These are phyloP conservation scores for Vulpes ferrilata DNA, from an alignment of 2,113 vertebrate species.

Conservation along the genomic window DNA sequence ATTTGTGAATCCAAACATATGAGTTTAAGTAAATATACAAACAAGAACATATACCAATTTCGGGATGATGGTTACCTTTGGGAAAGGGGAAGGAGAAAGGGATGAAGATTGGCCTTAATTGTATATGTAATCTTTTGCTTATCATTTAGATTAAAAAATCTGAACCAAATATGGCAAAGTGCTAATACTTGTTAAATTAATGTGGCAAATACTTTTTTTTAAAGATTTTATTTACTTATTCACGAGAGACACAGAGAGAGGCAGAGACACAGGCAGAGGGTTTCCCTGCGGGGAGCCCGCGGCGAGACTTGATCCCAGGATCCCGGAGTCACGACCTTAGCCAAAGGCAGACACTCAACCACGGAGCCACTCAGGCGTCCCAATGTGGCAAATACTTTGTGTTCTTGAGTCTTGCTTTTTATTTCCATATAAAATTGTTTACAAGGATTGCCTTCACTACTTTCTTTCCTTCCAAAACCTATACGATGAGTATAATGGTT, in stretches of 20 bases:
- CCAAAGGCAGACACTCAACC: too few relatives aligned
- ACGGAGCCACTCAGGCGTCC: too few relatives aligned
- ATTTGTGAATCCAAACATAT: background rate
- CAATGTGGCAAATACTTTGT: background rate
- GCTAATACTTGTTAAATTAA: constrained; percentile 18
- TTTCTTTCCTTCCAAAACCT: background rate
- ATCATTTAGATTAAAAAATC: background rate
- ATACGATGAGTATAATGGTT: background rate
- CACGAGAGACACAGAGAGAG: too few relatives aligned
- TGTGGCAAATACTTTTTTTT: background rate
- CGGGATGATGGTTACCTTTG: background rate
- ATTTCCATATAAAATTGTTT: background rate
- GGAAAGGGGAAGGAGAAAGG: background rate
- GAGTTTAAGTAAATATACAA: background rate
- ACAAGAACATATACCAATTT: background rate
- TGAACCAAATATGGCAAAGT: background rate
- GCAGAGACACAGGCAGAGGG: too few relatives aligned
- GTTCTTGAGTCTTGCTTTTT: background rate
- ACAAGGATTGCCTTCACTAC: background rate
- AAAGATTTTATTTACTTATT: too few relatives aligned
- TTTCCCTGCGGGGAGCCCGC: too few relatives aligned
- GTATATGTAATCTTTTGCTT: background rate
- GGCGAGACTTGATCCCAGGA: too few relatives aligned
- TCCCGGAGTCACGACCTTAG: too few relatives aligned
- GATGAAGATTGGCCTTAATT: background rate